Evolutionary conservation across 2,797 vertebrate genomes (phyloP).

Genomic region (Myripristis jacobus): DNA sequence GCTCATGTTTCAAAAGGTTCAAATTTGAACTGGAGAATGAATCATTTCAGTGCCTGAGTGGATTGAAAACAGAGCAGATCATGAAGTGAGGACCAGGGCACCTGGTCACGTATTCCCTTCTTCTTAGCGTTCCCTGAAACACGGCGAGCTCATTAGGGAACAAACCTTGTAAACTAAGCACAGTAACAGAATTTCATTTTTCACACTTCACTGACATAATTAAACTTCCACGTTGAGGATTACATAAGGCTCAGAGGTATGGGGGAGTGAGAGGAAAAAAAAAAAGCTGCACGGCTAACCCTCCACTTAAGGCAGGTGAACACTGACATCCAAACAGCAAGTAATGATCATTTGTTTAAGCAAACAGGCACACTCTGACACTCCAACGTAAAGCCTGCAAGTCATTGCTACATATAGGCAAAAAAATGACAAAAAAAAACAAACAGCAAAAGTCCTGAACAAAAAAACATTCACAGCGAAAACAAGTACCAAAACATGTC

Average conservation of each 20-base stretch:
- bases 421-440: conserved; percentile 15
- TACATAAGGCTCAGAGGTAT: not conserved
- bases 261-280: not conserved
- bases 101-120: not conserved
- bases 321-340: not conserved
- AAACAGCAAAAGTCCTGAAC: not conserved
- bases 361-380: not conserved
- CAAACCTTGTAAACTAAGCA: not conserved
- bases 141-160: not conserved
- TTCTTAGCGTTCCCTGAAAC: not conserved
- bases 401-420: conserved; percentile 7
- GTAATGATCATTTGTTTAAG: not conserved
- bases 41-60: not conserved
- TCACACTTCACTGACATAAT: not conserved
- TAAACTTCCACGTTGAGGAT: not conserved
- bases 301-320: not conserved
- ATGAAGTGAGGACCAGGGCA: not conserved
- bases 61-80: not conserved
- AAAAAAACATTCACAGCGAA: not conserved
- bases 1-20: no score
- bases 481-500: not conserved
- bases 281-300: not conserved
- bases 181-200: not conserved
- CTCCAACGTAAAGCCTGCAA: not conserved
- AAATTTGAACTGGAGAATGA: not conserved